These are phyloP conservation scores for Drosophila koepferae DNA, from an alignment of 2,888 invertebrate genomes.

Conservation along the genomic window DNA sequence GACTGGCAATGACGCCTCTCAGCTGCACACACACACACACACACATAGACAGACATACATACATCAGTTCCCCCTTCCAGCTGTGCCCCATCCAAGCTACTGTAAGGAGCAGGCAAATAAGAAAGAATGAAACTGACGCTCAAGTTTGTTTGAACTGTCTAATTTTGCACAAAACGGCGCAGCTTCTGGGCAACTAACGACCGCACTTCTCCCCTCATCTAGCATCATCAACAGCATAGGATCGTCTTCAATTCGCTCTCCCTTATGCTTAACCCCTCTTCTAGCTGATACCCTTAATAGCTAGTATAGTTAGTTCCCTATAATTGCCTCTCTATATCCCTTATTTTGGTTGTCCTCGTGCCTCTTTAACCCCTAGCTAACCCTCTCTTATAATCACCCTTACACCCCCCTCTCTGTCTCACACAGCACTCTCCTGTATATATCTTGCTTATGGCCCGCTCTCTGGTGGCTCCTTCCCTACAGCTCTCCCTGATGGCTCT, in stretches of 20 bases:
- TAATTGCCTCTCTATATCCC: not conserved
- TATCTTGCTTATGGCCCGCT: not conserved
- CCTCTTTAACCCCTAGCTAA: too few relatives aligned
- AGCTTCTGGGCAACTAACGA: slow-evolving; percentile 32
- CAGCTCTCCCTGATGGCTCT: not conserved
- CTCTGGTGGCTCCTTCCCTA: not conserved
- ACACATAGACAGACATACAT: not conserved
- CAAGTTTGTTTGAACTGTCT: slow-evolving; percentile 62
- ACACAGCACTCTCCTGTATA: not conserved
- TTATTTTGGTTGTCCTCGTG: not conserved
- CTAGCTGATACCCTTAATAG: not conserved
- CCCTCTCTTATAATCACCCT: not conserved
- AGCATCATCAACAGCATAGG: too few relatives aligned
- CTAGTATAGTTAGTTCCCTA: not conserved
- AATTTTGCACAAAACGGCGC: slow-evolving; percentile 68
- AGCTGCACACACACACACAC: slow-evolving; percentile 32
- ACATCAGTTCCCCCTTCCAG: not conserved
- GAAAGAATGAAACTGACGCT: slow-evolving; percentile 44
- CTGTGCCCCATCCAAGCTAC: not conserved
- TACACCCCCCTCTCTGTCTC: not conserved
- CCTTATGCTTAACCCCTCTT: not conserved
- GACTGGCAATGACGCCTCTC: slow-evolving; percentile 68
- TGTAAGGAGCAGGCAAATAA: not conserved
- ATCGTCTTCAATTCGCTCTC: not conserved
- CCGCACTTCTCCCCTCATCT: not conserved